phyloP scores from a whole-genome alignment of 2,888 invertebrate genomes.

The Diogma glabrata region DNA sequence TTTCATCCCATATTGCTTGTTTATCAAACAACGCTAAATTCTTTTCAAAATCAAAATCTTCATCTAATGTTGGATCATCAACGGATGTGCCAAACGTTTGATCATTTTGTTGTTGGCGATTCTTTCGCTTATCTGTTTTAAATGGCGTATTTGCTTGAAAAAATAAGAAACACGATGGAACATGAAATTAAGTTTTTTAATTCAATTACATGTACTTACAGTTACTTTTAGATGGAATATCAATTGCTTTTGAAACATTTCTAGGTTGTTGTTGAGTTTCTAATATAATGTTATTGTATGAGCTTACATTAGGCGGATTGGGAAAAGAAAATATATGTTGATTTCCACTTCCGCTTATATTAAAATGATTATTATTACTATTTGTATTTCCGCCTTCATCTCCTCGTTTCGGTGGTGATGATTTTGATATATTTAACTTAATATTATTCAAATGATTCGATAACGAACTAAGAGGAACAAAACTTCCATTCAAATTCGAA shows the following conservation, averaged over 20 bases:
- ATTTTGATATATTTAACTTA: too few relatives aligned
- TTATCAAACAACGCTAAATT: conserved; percentile 88
- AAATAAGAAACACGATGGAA: not conserved
- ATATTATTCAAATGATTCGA: too few relatives aligned
- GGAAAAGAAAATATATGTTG: too few relatives aligned
- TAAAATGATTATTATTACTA: too few relatives aligned
- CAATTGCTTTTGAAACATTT: conserved; percentile 27
- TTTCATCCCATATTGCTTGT: conserved; percentile 63
- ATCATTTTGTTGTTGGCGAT: conserved; percentile 23
- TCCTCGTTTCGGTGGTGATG: too few relatives aligned
- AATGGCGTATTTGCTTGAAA: conserved; percentile 11
- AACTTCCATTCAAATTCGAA: too few relatives aligned
- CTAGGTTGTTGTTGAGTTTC: not conserved
- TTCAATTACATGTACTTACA: conserved; percentile 9
- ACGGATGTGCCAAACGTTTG: conserved; percentile 33
- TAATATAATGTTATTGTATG: too few relatives aligned
- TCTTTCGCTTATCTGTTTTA: conserved; percentile 17
- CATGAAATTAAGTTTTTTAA: not conserved
- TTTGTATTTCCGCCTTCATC: too few relatives aligned
- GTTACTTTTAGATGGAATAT: conserved; percentile 26
- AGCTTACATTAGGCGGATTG: too few relatives aligned
- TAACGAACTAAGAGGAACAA: too few relatives aligned
- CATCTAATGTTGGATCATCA: conserved; percentile 32
- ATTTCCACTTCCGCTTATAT: too few relatives aligned
- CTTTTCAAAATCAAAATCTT: conserved; percentile 91